Evolutionary conservation across 2,888 invertebrate species (phyloP).

Genomic region (Drosophila neoperkinsi): DNA sequence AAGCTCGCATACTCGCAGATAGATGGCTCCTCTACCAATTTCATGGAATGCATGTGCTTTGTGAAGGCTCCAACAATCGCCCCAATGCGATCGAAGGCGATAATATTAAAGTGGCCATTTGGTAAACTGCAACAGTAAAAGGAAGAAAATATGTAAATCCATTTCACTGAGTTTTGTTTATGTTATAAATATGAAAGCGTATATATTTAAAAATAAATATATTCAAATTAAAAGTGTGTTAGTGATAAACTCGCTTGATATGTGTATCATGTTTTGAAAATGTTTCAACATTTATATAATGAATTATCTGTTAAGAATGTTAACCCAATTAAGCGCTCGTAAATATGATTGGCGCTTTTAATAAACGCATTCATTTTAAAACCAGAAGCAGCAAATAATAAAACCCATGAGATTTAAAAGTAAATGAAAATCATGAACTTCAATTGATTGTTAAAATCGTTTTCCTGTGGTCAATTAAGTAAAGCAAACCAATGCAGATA

Average conservation of each 20-base stretch:
- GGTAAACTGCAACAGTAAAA: slow-evolving; percentile 87
- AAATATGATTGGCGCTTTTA: not conserved
- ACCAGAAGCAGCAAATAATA: not conserved
- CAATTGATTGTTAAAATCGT: not conserved
- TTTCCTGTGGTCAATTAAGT: too few relatives aligned
- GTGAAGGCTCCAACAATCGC: slow-evolving; percentile 85
- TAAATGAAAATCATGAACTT: not conserved
- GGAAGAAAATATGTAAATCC: not conserved
- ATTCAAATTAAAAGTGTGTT: not conserved
- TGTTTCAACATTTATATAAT: not conserved
- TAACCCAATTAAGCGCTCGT: not conserved
- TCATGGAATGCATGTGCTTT: slow-evolving; percentile 84
- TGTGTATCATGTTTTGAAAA: not conserved
- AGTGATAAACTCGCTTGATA: not conserved
- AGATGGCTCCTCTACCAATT: slow-evolving; percentile 60
- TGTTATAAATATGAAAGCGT: not conserved
- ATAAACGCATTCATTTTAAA: not conserved
- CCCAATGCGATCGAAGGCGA: slow-evolving; percentile 84
- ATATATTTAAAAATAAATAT: not conserved
- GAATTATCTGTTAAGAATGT: not conserved
- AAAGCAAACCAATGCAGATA: too few relatives aligned
- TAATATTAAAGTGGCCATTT: slow-evolving; percentile 94
- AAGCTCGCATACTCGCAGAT: slow-evolving; percentile 82
- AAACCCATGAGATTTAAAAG: not conserved
- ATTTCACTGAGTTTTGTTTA: not conserved